Percentiles rank a stretch among this genome's conserved stretches.
Conservation (phyloP, 2,113 vertebrate species). For the Orcinus orca region DNA sequence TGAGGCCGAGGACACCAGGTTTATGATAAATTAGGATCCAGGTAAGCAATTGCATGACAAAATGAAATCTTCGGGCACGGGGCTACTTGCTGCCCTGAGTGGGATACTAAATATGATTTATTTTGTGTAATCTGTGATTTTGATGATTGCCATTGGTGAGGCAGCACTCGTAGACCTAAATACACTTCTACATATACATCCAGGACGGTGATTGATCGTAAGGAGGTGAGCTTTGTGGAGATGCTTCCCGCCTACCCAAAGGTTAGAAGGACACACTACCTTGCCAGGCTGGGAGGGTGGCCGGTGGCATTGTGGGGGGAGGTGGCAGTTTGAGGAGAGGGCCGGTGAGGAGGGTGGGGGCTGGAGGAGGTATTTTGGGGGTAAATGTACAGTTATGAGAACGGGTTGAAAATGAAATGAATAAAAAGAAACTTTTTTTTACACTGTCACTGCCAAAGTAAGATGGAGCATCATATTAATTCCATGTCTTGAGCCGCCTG, state of each 20-base stretch:
- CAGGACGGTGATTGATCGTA: slow-evolving; percentile 72
- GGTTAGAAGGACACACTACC: slow-evolving; percentile 80
- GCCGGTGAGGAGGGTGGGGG: background rate
- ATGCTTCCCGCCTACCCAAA: slow-evolving; percentile 80
- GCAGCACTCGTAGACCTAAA: slow-evolving; percentile 70
- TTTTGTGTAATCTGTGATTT: slow-evolving; percentile 87
- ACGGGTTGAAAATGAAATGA: slow-evolving; percentile 78
- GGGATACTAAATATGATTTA: slow-evolving; percentile 90
- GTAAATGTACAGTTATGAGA: slow-evolving; percentile 81
- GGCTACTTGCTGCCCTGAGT: slow-evolving; percentile 87
- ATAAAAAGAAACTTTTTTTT: slow-evolving; percentile 85
- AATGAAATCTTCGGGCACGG: slow-evolving; percentile 93
- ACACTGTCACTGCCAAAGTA: slow-evolving; percentile 86
- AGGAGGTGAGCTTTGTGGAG: slow-evolving; percentile 78
- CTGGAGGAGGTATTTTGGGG: slow-evolving; percentile 72
- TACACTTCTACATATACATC: slow-evolving; percentile 71
- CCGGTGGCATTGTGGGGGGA: background rate
- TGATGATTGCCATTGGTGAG: slow-evolving; percentile 85
- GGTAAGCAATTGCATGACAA: slow-evolving; percentile 98
- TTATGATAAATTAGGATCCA: slow-evolving; percentile 98
- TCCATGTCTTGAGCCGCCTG: slow-evolving; percentile 86
- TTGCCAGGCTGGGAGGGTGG: slow-evolving; percentile 64
- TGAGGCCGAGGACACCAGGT: slow-evolving; percentile 89
- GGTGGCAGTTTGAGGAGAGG: slow-evolving; percentile 23
- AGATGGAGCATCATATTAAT: slow-evolving; percentile 94